phyloP scores from a whole-genome alignment of 2,113 vertebrate species.

The Ceyx melanurus region DNA sequence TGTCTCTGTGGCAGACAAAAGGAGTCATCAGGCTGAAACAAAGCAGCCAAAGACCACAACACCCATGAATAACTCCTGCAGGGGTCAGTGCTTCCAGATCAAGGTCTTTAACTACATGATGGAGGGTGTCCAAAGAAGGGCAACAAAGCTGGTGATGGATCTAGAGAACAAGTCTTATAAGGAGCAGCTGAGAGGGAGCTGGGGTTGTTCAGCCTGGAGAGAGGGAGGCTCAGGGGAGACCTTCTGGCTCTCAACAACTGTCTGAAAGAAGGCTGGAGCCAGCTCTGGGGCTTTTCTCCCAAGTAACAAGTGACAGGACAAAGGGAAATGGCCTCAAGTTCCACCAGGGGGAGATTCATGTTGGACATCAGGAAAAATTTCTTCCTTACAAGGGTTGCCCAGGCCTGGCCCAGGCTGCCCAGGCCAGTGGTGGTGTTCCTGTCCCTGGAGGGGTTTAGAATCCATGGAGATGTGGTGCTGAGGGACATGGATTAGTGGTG shows the following conservation, averaged over 20 bases:
- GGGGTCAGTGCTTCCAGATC: neutral
- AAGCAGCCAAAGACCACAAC: neutral
- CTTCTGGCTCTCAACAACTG: no score
- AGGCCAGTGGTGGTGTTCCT: neutral
- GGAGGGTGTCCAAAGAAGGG: neutral
- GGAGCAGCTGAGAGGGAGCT: no score
- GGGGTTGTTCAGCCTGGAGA: no score
- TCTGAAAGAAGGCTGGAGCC: no score
- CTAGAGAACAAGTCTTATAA: no score
- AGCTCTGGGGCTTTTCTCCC: neutral
- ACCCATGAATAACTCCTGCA: rapidly evolving
- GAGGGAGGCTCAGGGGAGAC: no score
- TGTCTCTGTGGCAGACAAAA: neutral
- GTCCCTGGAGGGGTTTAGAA: neutral
- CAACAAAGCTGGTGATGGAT: no score
- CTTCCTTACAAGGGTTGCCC: neutral
- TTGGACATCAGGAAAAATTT: neutral
- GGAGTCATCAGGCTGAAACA: neutral
- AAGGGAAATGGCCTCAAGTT: neutral
- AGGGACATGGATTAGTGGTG: neutral
- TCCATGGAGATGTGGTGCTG: neutral
- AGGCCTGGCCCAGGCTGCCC: neutral
- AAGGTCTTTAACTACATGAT: neutral
- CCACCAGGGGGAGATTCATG: neutral
- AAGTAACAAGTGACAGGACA: neutral